These are phyloP conservation scores for Ferdinandea cuprea DNA, from an alignment of 2,888 invertebrate genomes.

Conservation along the genomic window DNA sequence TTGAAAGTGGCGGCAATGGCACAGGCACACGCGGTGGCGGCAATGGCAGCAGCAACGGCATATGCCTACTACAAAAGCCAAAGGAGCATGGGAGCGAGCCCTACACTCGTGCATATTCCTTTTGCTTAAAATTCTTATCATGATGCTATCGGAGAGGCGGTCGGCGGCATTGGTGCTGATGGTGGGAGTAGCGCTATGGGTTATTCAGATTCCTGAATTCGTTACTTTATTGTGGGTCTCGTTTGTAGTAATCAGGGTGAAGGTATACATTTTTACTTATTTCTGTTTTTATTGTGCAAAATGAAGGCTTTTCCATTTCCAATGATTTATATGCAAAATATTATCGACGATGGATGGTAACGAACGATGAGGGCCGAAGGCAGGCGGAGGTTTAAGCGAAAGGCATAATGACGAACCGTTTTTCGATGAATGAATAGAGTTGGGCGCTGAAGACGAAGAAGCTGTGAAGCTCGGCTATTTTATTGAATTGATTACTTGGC, in stretches of 20 bases:
- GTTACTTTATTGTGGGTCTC: slow-evolving; percentile 67
- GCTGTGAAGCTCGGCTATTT: slow-evolving; percentile 28
- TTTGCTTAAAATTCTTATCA: slow-evolving; percentile 73
- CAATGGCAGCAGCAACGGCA: slow-evolving; percentile 23
- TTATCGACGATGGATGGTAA: slow-evolving; percentile 40
- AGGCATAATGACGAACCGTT: slow-evolving; percentile 66
- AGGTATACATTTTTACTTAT: slow-evolving; percentile 30
- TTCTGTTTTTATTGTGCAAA: slow-evolving; percentile 62
- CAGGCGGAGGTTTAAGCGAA: background rate
- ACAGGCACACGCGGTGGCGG: slow-evolving; percentile 9
- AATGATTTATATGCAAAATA: slow-evolving; percentile 74
- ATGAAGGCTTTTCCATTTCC: slow-evolving; percentile 55
- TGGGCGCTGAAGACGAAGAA: background rate
- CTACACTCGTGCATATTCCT: slow-evolving; percentile 38
- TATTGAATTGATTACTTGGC: slow-evolving; percentile 66
- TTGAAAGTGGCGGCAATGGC: slow-evolving; percentile 4
- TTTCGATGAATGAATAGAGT: slow-evolving; percentile 29
- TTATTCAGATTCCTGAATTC: slow-evolving; percentile 62
- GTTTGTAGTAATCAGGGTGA: slow-evolving; percentile 68
- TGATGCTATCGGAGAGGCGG: slow-evolving; percentile 44
- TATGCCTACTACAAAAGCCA: slow-evolving; percentile 54
- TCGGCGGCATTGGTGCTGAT: slow-evolving; percentile 4
- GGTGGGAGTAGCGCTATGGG: slow-evolving; percentile 24
- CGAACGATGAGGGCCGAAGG: slow-evolving; percentile 18
- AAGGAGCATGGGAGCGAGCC: slow-evolving; percentile 6